phyloP scores from a whole-genome alignment of 2,797 vertebrate species.

The Xenopus petersii region DNA sequence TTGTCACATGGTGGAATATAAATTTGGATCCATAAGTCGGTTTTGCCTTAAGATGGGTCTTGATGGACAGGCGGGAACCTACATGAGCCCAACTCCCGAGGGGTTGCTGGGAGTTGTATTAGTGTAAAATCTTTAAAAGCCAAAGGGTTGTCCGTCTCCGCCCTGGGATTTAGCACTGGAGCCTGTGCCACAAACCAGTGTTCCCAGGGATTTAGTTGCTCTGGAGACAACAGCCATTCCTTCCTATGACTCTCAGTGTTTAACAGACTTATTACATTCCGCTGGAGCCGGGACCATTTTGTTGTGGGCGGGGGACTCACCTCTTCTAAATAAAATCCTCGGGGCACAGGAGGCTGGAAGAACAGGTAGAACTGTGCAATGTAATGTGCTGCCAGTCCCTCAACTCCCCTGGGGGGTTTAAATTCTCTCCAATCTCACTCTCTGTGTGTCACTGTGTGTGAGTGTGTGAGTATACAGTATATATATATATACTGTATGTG shows the following conservation, averaged over 20 bases:
- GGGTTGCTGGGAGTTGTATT: no score
- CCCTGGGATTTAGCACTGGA: background rate
- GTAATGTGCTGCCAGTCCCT: conserved; percentile 29
- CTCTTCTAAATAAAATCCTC: conserved; percentile 44
- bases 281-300: conserved; percentile 33
- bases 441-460: no score
- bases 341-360: conserved; percentile 41
- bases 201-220: conserved; percentile 11
- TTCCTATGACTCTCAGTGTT: conserved; percentile 25
- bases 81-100: no score
- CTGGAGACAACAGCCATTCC: conserved; percentile 23
- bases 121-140: no score
- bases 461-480: no score
- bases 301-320: conserved; percentile 20
- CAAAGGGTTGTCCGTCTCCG: no score
- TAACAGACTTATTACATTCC: conserved; percentile 41
- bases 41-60: no score
- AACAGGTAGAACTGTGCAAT: conserved; percentile 40
- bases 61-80: no score
- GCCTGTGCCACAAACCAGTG: background rate
- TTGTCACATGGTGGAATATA: no score
- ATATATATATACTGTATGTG: no score
- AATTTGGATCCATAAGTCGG: no score
- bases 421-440: conserved; percentile 22
- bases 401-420: conserved; percentile 20